Conservation (phyloP, 2,113 vertebrate species). For the Neodon shergylaensis region DNA sequence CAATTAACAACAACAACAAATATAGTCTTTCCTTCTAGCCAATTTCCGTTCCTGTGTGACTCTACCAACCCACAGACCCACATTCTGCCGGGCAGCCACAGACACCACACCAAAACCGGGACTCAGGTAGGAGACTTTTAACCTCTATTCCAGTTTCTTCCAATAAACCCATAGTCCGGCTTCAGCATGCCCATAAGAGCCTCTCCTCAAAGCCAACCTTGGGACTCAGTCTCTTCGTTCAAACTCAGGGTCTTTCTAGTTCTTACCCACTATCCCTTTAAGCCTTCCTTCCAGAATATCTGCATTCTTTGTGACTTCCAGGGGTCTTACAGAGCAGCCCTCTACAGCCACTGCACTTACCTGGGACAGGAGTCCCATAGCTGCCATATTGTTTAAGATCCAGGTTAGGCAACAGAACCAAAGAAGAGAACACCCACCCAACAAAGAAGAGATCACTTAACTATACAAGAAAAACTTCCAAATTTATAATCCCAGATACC, state of each 20-base stretch:
- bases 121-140: background rate
- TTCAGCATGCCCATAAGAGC: background rate
- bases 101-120: background rate
- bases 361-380: background rate
- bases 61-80: background rate
- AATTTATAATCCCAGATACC: background rate
- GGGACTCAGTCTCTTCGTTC: background rate
- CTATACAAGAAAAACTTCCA: background rate
- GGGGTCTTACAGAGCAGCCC: background rate
- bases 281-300: background rate
- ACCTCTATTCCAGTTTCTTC: background rate
- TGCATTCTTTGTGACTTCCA: background rate
- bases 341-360: background rate
- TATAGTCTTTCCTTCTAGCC: background rate
- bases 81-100: background rate
- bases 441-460: background rate
- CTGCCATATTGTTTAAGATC: background rate
- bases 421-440: background rate
- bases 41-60: background rate
- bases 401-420: background rate
- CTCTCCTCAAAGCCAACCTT: background rate
- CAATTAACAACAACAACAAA: background rate
- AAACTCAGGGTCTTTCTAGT: background rate
- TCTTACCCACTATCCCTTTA: background rate
- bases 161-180: background rate